Evolutionary conservation across 2,888 invertebrate genomes (phyloP).

Genomic region (Thereva nobilitata): DNA sequence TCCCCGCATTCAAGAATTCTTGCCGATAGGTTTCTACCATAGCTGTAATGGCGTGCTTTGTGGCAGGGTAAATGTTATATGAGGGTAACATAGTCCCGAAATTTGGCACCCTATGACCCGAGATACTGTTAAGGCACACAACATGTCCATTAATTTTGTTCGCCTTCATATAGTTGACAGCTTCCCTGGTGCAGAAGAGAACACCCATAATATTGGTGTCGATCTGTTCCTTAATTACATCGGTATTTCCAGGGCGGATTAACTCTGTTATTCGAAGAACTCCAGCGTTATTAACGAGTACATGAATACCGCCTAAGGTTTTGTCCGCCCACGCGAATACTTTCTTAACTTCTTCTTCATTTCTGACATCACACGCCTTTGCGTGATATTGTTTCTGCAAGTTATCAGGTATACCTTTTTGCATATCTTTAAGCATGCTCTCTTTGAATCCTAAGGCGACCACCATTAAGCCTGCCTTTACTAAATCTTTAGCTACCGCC

Average conservation of each 20-base stretch:
- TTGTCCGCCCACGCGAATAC: constrained; percentile 61
- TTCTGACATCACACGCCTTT: constrained; percentile 60
- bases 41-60: constrained; percentile 55
- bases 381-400: constrained; percentile 53
- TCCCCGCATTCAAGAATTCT: constrained; percentile 49
- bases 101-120: constrained; percentile 49
- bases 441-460: constrained; percentile 61
- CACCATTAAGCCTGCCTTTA: constrained; percentile 61
- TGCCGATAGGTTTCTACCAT: constrained; percentile 54
- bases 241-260: constrained; percentile 44
- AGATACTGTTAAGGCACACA: constrained; percentile 58
- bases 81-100: constrained; percentile 50
- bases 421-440: constrained; percentile 52
- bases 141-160: constrained; percentile 60
- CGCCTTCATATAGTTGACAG: constrained; percentile 58
- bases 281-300: constrained; percentile 65
- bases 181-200: constrained; percentile 59
- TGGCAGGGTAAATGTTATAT: constrained; percentile 53
- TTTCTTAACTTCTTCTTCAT: constrained; percentile 61
- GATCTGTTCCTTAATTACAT: constrained; percentile 50
- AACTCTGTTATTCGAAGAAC: constrained; percentile 39
- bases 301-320: constrained; percentile 61
- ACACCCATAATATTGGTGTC: constrained; percentile 60
- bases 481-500: constrained; percentile 57
- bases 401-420: constrained; percentile 46